These are phyloP conservation scores for Mustela lutreola DNA, from an alignment of 2,113 vertebrate genomes.

Conservation along the genomic window DNA sequence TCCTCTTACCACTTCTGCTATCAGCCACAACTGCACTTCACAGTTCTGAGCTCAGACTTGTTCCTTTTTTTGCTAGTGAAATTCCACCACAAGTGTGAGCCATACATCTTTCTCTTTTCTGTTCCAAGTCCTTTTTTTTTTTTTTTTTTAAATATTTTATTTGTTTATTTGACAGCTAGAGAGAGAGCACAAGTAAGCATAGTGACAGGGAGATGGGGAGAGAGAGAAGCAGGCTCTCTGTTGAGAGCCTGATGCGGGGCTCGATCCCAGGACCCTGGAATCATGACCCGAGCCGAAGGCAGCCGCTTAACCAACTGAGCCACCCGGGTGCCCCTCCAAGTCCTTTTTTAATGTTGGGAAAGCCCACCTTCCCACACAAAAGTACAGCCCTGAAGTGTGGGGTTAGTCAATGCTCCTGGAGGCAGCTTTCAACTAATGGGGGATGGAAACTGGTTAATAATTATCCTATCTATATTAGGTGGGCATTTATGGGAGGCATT, in stretches of 20 bases:
- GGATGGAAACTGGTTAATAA: background rate
- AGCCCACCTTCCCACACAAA: background rate
- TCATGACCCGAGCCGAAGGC: too few species aligned
- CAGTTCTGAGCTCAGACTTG: background rate
- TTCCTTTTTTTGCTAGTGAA: background rate
- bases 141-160: too few species aligned
- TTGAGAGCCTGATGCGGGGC: too few species aligned
- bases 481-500: background rate
- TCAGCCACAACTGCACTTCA: background rate
- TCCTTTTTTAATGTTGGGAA: background rate
- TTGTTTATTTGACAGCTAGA: too few species aligned
- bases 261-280: too few species aligned
- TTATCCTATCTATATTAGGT: background rate
- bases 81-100: background rate
- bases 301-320: too few species aligned
- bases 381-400: background rate
- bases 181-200: too few species aligned
- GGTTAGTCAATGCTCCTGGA: background rate
- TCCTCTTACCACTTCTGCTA: background rate
- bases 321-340: background rate
- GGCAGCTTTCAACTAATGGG: background rate
- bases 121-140: background rate
- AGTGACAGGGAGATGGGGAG: too few species aligned
- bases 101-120: background rate
- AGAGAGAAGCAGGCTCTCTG: too few species aligned